Base-by-base conservation (phyloP, 1,140 invertebrate genomes). In the Solenopsis fugax region DNA sequence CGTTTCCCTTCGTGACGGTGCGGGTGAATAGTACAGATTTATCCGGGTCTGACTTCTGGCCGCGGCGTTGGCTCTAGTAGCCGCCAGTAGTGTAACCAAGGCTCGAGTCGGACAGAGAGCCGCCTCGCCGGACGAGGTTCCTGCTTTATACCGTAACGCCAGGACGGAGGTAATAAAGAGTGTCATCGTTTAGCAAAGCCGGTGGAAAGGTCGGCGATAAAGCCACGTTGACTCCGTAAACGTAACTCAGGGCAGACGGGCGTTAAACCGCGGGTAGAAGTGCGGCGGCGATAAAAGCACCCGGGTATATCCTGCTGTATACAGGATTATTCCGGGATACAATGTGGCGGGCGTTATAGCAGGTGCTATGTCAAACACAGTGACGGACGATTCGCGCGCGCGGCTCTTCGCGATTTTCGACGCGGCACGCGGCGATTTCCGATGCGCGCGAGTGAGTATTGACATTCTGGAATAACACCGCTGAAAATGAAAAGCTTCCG, bases 171-270 rank as follows among this genome's bases (percentile, higher is more conserved):
- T 87, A 88, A 86, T 91, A 91, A 91, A 91, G 88, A 87, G 84
- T 87, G 88, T 90, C 88, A 75, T 90, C 90, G 90, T 91, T 91
- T 88, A 89, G 84, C 76, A 76, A 73, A 86, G 76, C 45, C 69
- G 84, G 4, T 72, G 76, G 81, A 84, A 87, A 87, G 85, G 85
- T 75, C 81, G 86, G 37, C 88, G 82, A 91, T 91, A 91, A 91
- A 91, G 77, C 78, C 62, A 54, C 76, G 73, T 48, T 87, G 67
- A 85, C 89, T 91, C 84, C 77, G 89, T 87, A 87, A 89, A 90
- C 73, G 77, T 87, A 85, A 87, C 80, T 87, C 87, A 62, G 58
- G 67, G 81, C 76, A 80, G 88, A 88, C 82, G 88, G 82, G 81
- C 82, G 88, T 91, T 89, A 89, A 91, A 91, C 89, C 85, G 86